These are phyloP conservation scores for Eristalis intricaria DNA, from an alignment of 2,888 invertebrate genomes.

Conservation along the genomic window DNA sequence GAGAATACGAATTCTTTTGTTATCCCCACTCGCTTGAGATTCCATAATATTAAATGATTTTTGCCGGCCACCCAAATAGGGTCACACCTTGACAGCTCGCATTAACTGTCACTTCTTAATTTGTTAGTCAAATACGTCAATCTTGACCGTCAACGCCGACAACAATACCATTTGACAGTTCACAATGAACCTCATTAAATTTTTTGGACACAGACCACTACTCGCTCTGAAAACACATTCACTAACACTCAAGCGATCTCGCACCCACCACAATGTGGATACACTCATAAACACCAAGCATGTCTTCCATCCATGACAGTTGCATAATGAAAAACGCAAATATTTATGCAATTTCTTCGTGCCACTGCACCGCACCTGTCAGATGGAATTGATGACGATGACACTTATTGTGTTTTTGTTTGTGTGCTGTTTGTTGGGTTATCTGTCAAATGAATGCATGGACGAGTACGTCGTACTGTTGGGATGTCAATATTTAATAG, in stretches of 20 bases:
- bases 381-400: conserved; percentile 22
- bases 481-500: conserved; percentile 33
- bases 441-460: conserved; percentile 2
- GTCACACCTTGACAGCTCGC: conserved; percentile 35
- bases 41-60: conserved; percentile 36
- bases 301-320: conserved; percentile 37
- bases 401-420: conserved; percentile 19
- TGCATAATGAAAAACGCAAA: conserved; percentile 55
- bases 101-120: conserved; percentile 29
- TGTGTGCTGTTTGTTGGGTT: conserved; percentile 13
- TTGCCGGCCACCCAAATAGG: conserved; percentile 34
- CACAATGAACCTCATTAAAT: conserved; percentile 39
- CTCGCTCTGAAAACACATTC: conserved; percentile 1
- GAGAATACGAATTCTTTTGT: conserved; percentile 19
- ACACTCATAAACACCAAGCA: not conserved
- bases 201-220: not conserved
- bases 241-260: not conserved
- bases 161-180: conserved; percentile 13
- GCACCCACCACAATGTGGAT: too few species aligned
- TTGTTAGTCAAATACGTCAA: conserved; percentile 46
- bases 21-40: conserved; percentile 9
- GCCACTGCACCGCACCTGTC: conserved; percentile 41
- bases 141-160: conserved; percentile 10
- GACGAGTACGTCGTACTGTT: not conserved
- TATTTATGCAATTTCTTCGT: conserved; percentile 46